Conservation (phyloP, 2,113 vertebrate species). For the Gnathonemus longibarbis region DNA sequence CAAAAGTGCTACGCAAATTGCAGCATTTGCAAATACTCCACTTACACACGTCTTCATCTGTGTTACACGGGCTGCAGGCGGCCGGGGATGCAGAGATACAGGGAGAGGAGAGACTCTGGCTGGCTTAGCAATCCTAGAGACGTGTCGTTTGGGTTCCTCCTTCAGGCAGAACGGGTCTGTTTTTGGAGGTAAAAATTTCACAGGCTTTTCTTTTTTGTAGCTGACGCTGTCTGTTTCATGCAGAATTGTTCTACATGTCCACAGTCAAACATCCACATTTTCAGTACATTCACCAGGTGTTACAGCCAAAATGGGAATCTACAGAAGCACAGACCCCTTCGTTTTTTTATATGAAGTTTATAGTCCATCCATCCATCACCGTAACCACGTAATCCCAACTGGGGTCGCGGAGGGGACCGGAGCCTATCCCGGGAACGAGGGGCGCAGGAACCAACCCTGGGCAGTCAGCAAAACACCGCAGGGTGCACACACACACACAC, state of each 20-base stretch:
- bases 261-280: neutral
- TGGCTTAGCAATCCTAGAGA: neutral
- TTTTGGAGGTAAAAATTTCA: neutral
- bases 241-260: neutral
- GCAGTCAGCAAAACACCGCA: too few relatives aligned
- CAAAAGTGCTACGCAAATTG: neutral
- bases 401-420: too few relatives aligned
- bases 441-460: too few relatives aligned
- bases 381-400: too few relatives aligned
- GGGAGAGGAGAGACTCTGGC: neutral
- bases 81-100: neutral
- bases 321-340: neutral
- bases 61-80: neutral
- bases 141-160: neutral
- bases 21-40: neutral
- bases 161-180: neutral
- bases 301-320: neutral
- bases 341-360: neutral
- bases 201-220: neutral
- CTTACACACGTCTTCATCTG: neutral
- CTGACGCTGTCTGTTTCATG: neutral
- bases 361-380: neutral
- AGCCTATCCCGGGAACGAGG: too few relatives aligned
- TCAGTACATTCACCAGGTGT: neutral
- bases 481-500: too few relatives aligned